Evolutionary conservation across 2,797 vertebrate species (phyloP), one percentile per base, ranked within the genome.

Genomic region (Periophthalmus magnuspinnatus): DNA sequence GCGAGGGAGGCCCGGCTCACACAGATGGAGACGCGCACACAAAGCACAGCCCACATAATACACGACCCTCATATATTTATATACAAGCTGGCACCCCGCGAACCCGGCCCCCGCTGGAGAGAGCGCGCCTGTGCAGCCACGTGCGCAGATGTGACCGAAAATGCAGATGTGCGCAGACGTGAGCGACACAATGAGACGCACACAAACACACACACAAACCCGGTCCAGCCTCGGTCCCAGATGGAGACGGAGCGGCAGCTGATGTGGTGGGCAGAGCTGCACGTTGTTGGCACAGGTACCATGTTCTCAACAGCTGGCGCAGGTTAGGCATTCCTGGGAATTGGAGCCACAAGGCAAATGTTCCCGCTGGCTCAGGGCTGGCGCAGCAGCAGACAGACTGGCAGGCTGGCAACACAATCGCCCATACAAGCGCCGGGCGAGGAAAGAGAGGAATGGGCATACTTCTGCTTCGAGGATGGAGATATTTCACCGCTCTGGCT

Each of bases 291-390:
- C 97, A 96, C 95, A 97, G 96, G 96, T 97, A 95, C 93, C 96
- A 94, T 96, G 97, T 97, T 96, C 95, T 95, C 95, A 97, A 97
- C 97, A 98, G 97, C 97, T 99, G 97, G 97, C 96, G 93, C 95
- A 97, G 96, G 97, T 98, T 98, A 97, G 95, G 94, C 96, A 96
- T 97, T 97, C 97, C 96, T 97, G 97, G 97, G 97, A 98, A 97
- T 97, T 97, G 95, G 94, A 95, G 96, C 96, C 97, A 95, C 96
- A 95, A 97, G 96, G 96, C 96, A 96, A 96, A 98, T 98, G 96
- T 97, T 98, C 95, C 93, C 93, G 94, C 96, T 97, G 95, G 95
- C 96, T 91, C 38, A 89, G 93, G 93, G 95, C 93, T 95, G 92
- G 91, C 90, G 89, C 93, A 91, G 93, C 93, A 86, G 95, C 94